These are phyloP conservation scores for Mimachlamys varia DNA, from an alignment of 2,888 invertebrate genomes.

Conservation along the genomic window DNA sequence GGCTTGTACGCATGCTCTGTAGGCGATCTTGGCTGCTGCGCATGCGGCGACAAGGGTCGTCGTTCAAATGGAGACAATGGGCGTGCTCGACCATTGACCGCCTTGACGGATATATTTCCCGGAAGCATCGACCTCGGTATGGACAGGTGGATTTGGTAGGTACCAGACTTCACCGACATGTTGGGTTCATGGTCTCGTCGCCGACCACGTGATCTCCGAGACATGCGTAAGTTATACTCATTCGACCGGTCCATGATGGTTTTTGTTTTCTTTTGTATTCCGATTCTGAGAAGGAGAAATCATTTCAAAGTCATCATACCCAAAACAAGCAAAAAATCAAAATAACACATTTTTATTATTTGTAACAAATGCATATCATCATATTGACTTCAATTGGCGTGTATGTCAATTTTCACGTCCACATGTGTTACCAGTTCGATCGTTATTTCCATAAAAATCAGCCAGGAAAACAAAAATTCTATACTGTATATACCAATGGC, in stretches of 20 bases:
- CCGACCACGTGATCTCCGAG: background rate
- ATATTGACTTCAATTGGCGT: too few relatives aligned
- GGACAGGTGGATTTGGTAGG: background rate
- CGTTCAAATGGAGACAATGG: slow-evolving; percentile 3
- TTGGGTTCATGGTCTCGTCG: background rate
- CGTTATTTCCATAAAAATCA: too few relatives aligned
- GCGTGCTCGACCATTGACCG: background rate
- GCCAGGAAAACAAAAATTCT: too few relatives aligned
- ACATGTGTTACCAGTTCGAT: too few relatives aligned
- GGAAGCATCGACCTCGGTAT: slow-evolving; percentile 5
- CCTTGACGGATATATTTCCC: background rate
- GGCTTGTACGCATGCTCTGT: background rate
- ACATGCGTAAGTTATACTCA: slow-evolving; percentile 24
- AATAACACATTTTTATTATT: too few relatives aligned
- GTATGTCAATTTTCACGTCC: too few relatives aligned
- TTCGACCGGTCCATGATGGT: background rate
- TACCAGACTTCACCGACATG: slow-evolving; percentile 11
- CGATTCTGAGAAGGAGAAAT: background rate
- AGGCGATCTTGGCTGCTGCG: background rate
- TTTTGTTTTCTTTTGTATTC: background rate
- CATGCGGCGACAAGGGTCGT: background rate
- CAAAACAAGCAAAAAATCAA: too few relatives aligned
- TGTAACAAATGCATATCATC: too few relatives aligned
- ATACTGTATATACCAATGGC: too few relatives aligned
- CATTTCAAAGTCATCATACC: background rate